Evolutionary conservation across 1,140 invertebrate genomes (phyloP).

Genomic region (Drosophila bipectinata): DNA sequence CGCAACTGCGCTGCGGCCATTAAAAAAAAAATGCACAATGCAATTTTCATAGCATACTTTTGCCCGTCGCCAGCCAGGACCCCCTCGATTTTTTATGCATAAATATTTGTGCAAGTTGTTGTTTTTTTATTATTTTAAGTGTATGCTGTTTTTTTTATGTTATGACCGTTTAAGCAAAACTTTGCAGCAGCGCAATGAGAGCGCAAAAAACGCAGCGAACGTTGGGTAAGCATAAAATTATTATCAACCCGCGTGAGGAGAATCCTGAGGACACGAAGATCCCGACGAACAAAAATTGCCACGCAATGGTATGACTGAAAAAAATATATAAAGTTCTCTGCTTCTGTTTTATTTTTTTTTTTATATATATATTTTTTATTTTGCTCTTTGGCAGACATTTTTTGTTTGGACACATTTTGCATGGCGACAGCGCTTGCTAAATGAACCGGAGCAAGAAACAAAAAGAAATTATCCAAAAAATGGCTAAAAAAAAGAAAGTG

Average conservation of each 20-base stretch:
- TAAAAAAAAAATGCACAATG: conserved; percentile 52
- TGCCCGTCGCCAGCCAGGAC: conserved; percentile 7
- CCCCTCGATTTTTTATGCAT: conserved; percentile 43
- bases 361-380: conserved; percentile 23
- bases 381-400: conserved; percentile 50
- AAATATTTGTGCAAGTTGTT: conserved; percentile 46
- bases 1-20: conserved; percentile 45
- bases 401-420: conserved; percentile 69
- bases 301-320: conserved; percentile 63
- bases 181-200: conserved; percentile 42
- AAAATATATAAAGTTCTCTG: conserved; percentile 60
- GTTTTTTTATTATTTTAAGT: conserved; percentile 28
- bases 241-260: conserved; percentile 67
- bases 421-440: conserved; percentile 67
- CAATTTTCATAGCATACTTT: conserved; percentile 65
- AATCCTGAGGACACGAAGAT: conserved; percentile 36
- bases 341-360: conserved; percentile 18
- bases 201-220: conserved; percentile 53
- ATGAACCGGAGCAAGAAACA: conserved; percentile 67
- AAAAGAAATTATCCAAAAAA: conserved; percentile 47
- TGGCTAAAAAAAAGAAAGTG: conserved; percentile 5
- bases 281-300: conserved; percentile 39
- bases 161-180: conserved; percentile 79
- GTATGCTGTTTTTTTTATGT: conserved; percentile 65
- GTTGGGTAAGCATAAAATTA: conserved; percentile 78